Percentiles rank a stretch among this genome's conserved stretches.
Conservation (phyloP, 1,140 invertebrate species). For the Prorops nasuta region DNA sequence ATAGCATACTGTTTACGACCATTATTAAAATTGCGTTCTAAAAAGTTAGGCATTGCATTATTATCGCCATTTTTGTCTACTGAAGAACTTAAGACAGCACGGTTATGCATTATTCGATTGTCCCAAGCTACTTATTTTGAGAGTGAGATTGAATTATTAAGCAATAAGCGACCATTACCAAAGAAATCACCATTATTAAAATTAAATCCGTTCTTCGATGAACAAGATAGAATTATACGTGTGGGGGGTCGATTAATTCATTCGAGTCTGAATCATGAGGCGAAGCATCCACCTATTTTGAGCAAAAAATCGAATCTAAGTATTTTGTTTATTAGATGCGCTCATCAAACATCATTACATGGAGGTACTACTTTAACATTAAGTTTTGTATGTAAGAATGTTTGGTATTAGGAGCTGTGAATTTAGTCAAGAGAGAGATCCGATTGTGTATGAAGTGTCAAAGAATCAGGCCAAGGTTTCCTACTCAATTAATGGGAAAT, state of each 20-base stretch:
- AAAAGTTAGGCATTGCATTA: neutral
- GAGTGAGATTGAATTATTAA: neutral
- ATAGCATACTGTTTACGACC: neutral
- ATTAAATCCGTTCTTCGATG: neutral
- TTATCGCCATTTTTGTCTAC: neutral
- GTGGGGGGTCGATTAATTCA: neutral
- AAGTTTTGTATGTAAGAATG: neutral
- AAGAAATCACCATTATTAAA: neutral
- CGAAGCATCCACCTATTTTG: slow-evolving; percentile 1
- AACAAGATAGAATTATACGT: neutral
- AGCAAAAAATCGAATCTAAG: neutral
- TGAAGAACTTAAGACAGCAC: neutral
- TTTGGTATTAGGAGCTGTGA: neutral
- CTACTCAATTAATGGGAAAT: slow-evolving; percentile 14
- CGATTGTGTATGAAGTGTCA: neutral
- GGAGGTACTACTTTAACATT: neutral
- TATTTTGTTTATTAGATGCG: neutral
- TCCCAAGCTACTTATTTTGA: neutral
- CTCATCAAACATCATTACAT: neutral
- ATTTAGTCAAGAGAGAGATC: neutral
- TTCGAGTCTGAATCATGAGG: neutral
- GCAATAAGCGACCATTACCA: neutral
- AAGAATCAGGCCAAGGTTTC: neutral
- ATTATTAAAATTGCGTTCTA: neutral
- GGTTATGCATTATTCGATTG: neutral